Conservation (phyloP, 2,797 vertebrate species). For the Siniperca undulata region DNA sequence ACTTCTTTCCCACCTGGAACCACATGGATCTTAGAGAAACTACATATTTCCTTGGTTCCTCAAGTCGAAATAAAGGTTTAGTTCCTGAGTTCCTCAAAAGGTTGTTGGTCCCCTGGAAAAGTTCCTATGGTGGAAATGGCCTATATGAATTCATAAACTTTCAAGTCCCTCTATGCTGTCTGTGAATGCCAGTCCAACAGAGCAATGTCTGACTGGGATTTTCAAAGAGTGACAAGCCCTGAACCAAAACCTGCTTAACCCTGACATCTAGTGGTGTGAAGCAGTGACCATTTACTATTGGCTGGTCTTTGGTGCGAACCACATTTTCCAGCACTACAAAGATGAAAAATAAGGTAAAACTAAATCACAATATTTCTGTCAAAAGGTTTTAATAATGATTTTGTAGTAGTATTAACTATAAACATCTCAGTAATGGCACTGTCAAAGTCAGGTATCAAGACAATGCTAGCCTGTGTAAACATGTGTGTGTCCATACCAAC, state of each 20-base stretch:
- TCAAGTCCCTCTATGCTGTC: not conserved
- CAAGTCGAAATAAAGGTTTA: not conserved
- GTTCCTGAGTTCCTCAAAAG: not conserved
- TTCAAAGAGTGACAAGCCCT: not conserved
- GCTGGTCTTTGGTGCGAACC: not conserved
- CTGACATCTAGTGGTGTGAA: constrained; percentile 69
- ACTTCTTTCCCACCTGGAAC: not conserved
- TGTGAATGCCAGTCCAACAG: not conserved
- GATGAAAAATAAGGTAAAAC: not conserved
- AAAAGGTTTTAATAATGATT: not conserved
- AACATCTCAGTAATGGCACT: not conserved
- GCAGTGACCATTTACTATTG: accelerated
- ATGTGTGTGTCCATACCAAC: constrained; percentile 87
- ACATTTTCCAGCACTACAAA: not conserved
- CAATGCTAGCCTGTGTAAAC: not conserved
- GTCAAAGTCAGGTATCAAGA: not conserved
- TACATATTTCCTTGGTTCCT: no score
- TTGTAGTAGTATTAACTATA: not conserved
- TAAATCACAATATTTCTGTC: not conserved
- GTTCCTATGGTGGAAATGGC: not conserved
- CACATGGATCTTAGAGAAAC: no score
- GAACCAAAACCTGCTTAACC: constrained; percentile 45
- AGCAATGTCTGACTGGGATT: not conserved
- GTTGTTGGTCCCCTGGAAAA: not conserved
- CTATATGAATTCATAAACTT: not conserved